Base-by-base conservation (phyloP, 2,797 vertebrate species). In the Neosilurus hyrtlii region DNA sequence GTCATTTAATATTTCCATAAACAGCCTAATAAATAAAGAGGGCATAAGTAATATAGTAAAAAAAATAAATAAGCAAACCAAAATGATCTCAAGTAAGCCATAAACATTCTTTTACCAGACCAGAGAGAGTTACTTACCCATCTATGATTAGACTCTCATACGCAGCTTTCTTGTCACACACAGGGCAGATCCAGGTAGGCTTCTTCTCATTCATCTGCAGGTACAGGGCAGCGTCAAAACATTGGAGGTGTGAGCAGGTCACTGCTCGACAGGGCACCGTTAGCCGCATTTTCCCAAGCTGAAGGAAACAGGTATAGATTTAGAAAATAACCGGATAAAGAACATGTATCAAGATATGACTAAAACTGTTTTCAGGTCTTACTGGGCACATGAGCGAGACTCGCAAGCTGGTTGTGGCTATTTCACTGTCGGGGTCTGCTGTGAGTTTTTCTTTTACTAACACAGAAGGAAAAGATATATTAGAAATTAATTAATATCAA, bases 121-220 rank as follows among this genome's bases (percentile, higher is more conserved):
- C 20, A 67, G 26, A 10, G 18, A 61, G 35, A 9, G 1, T 35
- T 22, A 90, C 93, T 90, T 80, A 98, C 98, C 98, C 98, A 81
- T 99, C 98, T 62, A 99, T 91, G 88, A 98, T 99, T 1, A 99
- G 94, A 88, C 96, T 97, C 87, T 99, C 97, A 0, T 98, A 99
- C 16, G 96, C 91, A 83, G 97, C 97, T 89, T 97, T 98, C 93
- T 99, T 98, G 91, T 99, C 98, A 87, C 97, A 99, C 56, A 99
- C 98, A 10, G 97, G 98, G 90, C 98, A 99, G 90, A 99, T 97
- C 97, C 98, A 99, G 12, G 96, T 97, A 51, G 98, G 96, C 68
- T 99, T 99, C 93, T 98, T 99, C 84, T 99, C 98, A 82, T 99
- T 99, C 97, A 99, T 99, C 93, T 98, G 97, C 63, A 99, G 94